phyloP scores from a whole-genome alignment of 2,888 invertebrate genomes.

The Latrodectus hesperus region DNA sequence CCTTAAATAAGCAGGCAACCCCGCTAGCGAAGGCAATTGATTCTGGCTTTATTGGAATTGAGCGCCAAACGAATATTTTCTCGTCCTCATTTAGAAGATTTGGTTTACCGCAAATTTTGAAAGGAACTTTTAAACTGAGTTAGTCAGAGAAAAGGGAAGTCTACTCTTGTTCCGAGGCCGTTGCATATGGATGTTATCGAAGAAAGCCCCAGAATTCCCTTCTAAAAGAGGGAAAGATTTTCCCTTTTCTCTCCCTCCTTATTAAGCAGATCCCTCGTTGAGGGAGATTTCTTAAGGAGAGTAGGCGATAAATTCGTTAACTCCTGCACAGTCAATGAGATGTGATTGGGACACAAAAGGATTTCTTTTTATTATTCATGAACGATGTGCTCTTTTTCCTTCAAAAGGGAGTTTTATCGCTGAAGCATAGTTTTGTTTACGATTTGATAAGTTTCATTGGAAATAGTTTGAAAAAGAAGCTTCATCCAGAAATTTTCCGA shows the following conservation, averaged over 20 bases:
- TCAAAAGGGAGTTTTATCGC: no score
- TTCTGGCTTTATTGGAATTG: background rate
- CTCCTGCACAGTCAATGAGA: constrained; percentile 20
- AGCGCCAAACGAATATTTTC: background rate
- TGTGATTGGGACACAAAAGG: constrained; percentile 19
- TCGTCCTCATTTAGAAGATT: constrained; percentile 47
- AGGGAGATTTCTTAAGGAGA: background rate
- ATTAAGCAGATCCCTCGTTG: background rate
- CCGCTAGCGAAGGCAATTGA: background rate
- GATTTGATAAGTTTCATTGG: no score
- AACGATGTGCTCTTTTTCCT: background rate
- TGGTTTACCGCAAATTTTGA: constrained; percentile 49
- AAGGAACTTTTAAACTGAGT: constrained; percentile 61
- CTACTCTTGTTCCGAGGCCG: background rate
- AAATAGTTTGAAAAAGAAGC: no score
- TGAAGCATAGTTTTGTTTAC: no score
- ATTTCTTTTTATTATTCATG: background rate
- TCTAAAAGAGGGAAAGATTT: background rate
- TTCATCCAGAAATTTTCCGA: no score
- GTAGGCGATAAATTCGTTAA: constrained; percentile 26
- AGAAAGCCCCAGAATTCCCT: background rate
- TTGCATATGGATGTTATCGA: constrained; percentile 67
- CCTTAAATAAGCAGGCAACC: background rate
- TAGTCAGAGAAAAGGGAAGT: constrained; percentile 10
- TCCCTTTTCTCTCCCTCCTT: constrained; percentile 18